Evolutionary conservation across 2,888 invertebrate genomes (phyloP).

Genomic region (Chrysotoxum bicinctum): DNA sequence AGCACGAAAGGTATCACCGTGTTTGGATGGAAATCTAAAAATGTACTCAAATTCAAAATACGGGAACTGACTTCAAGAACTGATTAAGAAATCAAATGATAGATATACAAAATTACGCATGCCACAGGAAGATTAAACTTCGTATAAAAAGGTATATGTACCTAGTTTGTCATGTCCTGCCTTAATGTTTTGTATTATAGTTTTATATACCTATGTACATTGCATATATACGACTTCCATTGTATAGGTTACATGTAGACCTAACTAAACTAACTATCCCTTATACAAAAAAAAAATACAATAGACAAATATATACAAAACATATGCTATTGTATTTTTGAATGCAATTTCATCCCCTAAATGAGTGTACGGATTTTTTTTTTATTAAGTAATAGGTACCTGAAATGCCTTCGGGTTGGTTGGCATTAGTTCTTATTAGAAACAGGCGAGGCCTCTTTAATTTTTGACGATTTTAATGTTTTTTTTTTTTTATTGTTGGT

Average conservation of each 20-base stretch:
- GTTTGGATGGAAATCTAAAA: too few species aligned
- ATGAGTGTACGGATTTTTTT: background rate
- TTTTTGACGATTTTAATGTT: background rate
- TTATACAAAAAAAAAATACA: background rate
- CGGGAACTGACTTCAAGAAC: too few species aligned
- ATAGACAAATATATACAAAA: background rate
- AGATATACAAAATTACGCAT: too few species aligned
- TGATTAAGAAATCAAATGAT: too few species aligned
- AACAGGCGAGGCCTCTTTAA: conserved; percentile 53
- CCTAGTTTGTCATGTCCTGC: background rate
- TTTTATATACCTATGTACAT: background rate
- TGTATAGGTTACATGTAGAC: too few species aligned
- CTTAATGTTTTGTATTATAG: background rate
- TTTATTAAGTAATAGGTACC: background rate
- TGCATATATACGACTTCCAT: background rate
- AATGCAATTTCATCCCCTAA: background rate
- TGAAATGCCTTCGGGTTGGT: conserved; percentile 55
- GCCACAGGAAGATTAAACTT: too few species aligned
- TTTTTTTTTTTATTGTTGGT: conserved; percentile 24
- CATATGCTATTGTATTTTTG: background rate
- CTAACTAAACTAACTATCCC: background rate
- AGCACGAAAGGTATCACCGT: too few species aligned
- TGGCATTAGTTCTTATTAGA: conserved; percentile 39
- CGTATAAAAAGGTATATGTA: too few species aligned
- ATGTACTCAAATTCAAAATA: too few species aligned